Percentiles rank a stretch among this genome's conserved stretches.
phyloP scores from a whole-genome alignment of 2,888 invertebrate species.

The Phasia obesa region DNA sequence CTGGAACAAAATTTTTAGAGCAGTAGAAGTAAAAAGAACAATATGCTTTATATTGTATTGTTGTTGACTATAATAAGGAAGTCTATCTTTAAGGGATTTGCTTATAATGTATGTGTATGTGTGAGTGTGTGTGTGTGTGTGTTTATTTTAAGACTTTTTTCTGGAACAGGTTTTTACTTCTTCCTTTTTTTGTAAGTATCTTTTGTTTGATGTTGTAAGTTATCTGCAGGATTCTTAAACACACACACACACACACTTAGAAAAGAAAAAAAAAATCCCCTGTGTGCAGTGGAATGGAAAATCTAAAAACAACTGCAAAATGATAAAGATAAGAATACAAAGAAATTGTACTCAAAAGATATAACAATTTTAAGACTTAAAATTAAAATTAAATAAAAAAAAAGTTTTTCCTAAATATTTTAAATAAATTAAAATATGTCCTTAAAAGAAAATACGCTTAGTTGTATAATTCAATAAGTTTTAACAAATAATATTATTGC shows the following conservation, averaged over 20 bases:
- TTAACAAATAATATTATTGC: conserved; percentile 34
- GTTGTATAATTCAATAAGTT: conserved; percentile 10
- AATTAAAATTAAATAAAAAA: neutral
- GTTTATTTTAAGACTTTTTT: conserved; percentile 43
- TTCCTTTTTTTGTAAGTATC: conserved; percentile 23
- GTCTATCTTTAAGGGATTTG: conserved; percentile 53
- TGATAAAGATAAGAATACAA: conserved; percentile 31
- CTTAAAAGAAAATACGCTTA: conserved; percentile 8
- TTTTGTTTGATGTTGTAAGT: conserved; percentile 60
- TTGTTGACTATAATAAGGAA: conserved; percentile 47
- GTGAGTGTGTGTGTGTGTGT: conserved; percentile 4
- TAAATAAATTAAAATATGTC: conserved; percentile 21
- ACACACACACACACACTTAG: conserved; percentile 17
- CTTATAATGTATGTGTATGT: conserved; percentile 5
- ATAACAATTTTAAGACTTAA: conserved; percentile 12
- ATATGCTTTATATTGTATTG: conserved; percentile 55
- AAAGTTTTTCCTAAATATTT: neutral
- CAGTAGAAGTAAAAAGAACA: conserved; percentile 50
- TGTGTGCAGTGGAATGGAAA: conserved; percentile 54
- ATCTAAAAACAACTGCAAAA: conserved; percentile 45
- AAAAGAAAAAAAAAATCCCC: conserved; percentile 5
- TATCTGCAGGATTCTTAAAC: conserved; percentile 45
- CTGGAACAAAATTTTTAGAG: conserved; percentile 2
- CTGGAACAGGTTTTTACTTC: conserved; percentile 46
- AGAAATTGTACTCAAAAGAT: conserved; percentile 5